phyloP scores from a whole-genome alignment of 2,888 invertebrate genomes.

The Tethea ocularis region DNA sequence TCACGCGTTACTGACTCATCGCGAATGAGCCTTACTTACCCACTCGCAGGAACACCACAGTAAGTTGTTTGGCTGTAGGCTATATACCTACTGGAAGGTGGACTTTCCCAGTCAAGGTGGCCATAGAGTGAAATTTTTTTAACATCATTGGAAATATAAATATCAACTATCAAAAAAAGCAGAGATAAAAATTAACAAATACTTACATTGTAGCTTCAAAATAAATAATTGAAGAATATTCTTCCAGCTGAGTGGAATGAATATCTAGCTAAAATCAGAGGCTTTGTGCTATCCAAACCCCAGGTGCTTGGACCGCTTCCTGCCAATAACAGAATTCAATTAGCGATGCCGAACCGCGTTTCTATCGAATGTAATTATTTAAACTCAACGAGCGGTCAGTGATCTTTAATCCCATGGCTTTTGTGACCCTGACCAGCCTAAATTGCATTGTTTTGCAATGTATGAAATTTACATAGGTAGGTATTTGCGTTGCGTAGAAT shows the following conservation, averaged over 20 bases:
- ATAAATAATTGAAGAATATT: neutral
- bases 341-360: slow-evolving; percentile 15
- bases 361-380: slow-evolving; percentile 9
- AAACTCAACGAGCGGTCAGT: slow-evolving; percentile 5
- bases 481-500: too few species aligned
- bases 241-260: slow-evolving; percentile 1
- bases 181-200: neutral
- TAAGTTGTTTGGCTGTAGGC: too few species aligned
- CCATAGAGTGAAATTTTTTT: too few species aligned
- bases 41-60: too few species aligned
- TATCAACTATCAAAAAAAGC: too few species aligned
- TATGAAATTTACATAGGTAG: neutral
- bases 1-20: too few species aligned
- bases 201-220: neutral
- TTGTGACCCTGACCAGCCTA: neutral
- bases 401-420: slow-evolving; percentile 4
- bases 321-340: slow-evolving; percentile 27
- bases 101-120: too few species aligned
- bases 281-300: slow-evolving; percentile 9
- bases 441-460: slow-evolving; percentile 6
- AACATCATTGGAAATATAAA: too few species aligned
- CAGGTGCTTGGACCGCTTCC: slow-evolving; percentile 15
- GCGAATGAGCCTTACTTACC: too few species aligned
- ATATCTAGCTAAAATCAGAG: slow-evolving; percentile 10
- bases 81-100: too few species aligned